phyloP scores from a whole-genome alignment of 2,888 invertebrate species.

The Cephus pulcher region DNA sequence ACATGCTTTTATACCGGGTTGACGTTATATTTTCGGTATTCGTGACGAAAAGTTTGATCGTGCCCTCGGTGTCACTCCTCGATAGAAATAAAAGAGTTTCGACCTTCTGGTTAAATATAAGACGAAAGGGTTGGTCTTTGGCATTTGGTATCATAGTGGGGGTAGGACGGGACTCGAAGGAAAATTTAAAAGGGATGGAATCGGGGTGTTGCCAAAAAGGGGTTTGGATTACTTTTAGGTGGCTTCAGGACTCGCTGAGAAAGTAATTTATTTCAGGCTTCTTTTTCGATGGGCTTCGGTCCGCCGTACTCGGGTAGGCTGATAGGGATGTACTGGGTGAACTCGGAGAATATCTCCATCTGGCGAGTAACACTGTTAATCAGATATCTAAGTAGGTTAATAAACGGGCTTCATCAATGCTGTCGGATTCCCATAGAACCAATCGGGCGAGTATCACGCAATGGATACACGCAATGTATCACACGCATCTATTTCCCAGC shows the following conservation, averaged over 20 bases:
- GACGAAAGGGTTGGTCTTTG: background rate
- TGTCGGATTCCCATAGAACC: slow-evolving; percentile 58
- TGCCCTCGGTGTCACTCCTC: slow-evolving; percentile 36
- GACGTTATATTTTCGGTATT: slow-evolving; percentile 25
- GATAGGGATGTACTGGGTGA: background rate
- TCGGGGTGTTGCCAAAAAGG: background rate
- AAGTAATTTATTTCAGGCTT: slow-evolving; percentile 1
- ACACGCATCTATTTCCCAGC: slow-evolving; percentile 38
- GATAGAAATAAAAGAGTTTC: slow-evolving; percentile 25
- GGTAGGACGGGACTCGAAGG: background rate
- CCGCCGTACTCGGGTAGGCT: background rate
- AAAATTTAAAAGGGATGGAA: background rate
- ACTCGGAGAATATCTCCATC: slow-evolving; percentile 48
- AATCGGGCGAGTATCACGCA: slow-evolving; percentile 57
- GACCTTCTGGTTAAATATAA: background rate
- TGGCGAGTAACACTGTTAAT: slow-evolving; percentile 44
- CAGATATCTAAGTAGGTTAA: slow-evolving; percentile 58
- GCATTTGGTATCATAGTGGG: background rate
- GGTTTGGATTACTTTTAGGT: background rate
- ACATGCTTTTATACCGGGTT: background rate
- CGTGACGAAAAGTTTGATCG: slow-evolving; percentile 50
- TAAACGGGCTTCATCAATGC: slow-evolving; percentile 59
- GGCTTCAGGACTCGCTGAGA: background rate
- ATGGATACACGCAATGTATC: slow-evolving; percentile 44
- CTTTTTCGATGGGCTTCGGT: background rate